Percentiles rank a stretch among this genome's conserved stretches.
phyloP scores from a whole-genome alignment of 2,888 invertebrate genomes.

The Pinctada fucata region DNA sequence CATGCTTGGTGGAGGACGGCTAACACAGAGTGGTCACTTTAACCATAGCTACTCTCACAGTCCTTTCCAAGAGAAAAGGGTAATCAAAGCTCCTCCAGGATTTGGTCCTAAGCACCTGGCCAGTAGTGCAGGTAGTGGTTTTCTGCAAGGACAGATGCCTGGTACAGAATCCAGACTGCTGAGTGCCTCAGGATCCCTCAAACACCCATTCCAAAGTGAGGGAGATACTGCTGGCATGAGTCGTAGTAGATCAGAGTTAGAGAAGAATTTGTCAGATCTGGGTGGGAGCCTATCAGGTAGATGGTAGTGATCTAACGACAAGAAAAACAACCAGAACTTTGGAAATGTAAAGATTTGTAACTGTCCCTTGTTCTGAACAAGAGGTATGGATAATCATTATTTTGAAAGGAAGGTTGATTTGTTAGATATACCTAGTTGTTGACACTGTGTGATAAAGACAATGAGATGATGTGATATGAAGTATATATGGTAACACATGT shows the following conservation, averaged over 20 bases:
- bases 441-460: too few relatives aligned
- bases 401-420: too few relatives aligned
- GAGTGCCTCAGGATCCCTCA: not conserved
- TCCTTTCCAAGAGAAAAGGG: constrained; percentile 8
- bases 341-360: too few relatives aligned
- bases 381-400: too few relatives aligned
- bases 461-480: too few relatives aligned
- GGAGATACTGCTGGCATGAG: not conserved
- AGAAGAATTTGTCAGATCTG: not conserved
- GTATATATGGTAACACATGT: too few relatives aligned
- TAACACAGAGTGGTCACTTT: constrained; percentile 24
- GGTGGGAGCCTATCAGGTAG: not conserved
- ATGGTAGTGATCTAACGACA: not conserved
- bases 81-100: constrained; percentile 30
- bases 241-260: not conserved
- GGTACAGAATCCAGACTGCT: not conserved
- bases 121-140: constrained; percentile 33
- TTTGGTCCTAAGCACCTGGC: constrained; percentile 26
- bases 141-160: constrained; percentile 3
- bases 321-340: too few relatives aligned
- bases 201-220: not conserved
- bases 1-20: constrained; percentile 3
- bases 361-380: too few relatives aligned
- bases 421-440: too few relatives aligned
- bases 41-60: constrained; percentile 12